Conservation (phyloP, 2,113 vertebrate genomes). For the Crotalus tigris region DNA sequence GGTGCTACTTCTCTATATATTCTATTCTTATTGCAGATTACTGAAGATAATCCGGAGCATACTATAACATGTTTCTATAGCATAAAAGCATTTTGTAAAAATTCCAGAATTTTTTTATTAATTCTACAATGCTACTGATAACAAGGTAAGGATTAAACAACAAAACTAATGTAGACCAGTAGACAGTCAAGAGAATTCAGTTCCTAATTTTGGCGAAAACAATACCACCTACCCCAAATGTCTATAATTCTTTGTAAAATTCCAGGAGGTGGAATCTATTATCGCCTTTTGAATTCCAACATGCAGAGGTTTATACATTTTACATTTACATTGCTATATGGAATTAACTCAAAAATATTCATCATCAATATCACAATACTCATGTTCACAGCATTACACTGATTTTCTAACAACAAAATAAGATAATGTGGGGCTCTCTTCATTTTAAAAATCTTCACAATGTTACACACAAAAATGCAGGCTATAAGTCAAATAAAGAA, state of each 20-base stretch:
- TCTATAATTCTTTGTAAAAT: neutral
- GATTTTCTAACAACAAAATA: neutral
- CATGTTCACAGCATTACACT: neutral
- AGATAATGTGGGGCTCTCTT: neutral
- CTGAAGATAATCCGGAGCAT: neutral
- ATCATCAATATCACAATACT: neutral
- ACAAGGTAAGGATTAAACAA: neutral
- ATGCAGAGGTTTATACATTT: neutral
- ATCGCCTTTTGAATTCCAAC: neutral
- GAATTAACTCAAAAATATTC: neutral
- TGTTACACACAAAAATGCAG: too few species aligned
- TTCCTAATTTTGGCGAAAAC: too few species aligned
- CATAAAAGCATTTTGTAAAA: slow-evolving; percentile 16
- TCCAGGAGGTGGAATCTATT: neutral
- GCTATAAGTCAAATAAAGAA: too few species aligned
- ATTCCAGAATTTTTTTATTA: neutral
- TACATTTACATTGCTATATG: neutral
- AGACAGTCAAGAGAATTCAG: neutral
- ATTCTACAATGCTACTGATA: neutral
- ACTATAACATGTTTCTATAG: neutral
- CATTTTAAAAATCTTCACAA: neutral
- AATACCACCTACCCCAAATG: neutral
- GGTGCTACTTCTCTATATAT: neutral
- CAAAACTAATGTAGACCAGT: neutral
- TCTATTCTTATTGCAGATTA: neutral